These are phyloP conservation scores for Priocnemis perturbator DNA, from an alignment of 2,888 invertebrate genomes.

Conservation along the genomic window DNA sequence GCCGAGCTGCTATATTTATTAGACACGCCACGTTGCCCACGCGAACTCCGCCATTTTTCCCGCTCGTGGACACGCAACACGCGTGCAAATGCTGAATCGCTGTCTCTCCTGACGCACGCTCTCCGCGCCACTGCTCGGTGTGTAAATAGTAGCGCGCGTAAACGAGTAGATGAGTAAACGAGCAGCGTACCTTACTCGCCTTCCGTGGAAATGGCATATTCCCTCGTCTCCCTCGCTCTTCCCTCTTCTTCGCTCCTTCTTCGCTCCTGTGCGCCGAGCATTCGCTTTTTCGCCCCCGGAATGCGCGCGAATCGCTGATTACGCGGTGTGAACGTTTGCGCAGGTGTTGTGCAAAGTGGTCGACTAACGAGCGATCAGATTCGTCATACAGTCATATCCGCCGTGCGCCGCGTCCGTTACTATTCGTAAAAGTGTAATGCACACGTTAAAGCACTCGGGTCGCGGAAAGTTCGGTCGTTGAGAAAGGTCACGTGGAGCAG, in stretches of 20 bases:
- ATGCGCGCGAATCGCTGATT: no score
- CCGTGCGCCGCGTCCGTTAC: no score
- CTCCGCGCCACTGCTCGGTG: neutral
- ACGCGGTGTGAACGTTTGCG: neutral
- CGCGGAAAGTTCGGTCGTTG: neutral
- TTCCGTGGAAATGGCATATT: constrained; percentile 29
- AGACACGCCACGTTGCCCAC: constrained; percentile 57
- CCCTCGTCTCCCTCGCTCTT: constrained; percentile 5
- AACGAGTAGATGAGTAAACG: neutral
- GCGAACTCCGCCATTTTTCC: constrained; percentile 38
- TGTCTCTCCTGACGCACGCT: constrained; percentile 12
- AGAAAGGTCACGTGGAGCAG: constrained; percentile 30
- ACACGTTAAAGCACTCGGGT: neutral
- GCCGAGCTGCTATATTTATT: constrained; percentile 54
- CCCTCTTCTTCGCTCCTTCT: neutral
- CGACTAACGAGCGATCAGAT: no score
- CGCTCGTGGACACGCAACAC: neutral
- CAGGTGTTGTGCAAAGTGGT: no score
- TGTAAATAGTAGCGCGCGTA: no score
- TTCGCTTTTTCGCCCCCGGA: constrained; percentile 7
- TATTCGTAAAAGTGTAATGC: no score
- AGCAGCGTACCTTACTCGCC: neutral
- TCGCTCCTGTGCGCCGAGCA: neutral
- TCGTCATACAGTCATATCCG: no score
- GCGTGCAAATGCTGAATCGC: neutral